Evolutionary conservation across 2,113 vertebrate genomes (phyloP), one percentile per base, ranked within the genome.

Genomic region (Pollachius pollachius): DNA sequence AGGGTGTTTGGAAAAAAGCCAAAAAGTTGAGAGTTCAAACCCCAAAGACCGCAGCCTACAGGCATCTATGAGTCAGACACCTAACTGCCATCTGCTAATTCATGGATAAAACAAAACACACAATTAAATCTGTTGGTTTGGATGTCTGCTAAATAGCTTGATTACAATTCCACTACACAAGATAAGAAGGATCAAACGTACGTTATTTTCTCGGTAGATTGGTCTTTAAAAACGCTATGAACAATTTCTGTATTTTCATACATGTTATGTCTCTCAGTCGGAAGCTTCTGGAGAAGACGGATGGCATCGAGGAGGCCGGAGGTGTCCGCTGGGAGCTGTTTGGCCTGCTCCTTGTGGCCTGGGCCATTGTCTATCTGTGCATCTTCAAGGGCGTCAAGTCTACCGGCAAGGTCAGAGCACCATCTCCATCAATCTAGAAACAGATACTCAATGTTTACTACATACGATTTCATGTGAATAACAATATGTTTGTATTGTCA

Each of bases 381-480:
- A 91, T 93, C 76, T 93, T 93, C 73, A 92, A 92, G 85, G 92
- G 92, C 34, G 77, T 93, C 54, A 92, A 87, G 85, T 92, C 90
- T 21, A 86, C 91, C 5, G 91, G 92, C 74, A 93, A 93, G 92
- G 92, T 93, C 27, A 87, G 81, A 71, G 56, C 30, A 37, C 41
- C 12, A 18, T 52, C 56, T 13, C 64, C 56, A 9, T 61, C 21
- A 13, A 21, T 21, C 12, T 18, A 19, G 5, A 1, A 59, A 5
- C 19, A 2, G 16, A 59, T 19, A 59, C 15, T 17, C 8, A n/a
- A n/a, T n/a, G n/a, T n/a, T 16, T 9, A 17, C 5, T n/a, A 18
- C 17, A 59, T n/a, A 59, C 3, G 17, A 19, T 13, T 13, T 4
- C 52, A 56, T 56, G 52, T 17, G 3, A 56, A 6, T 62, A 62